phyloP scores from a whole-genome alignment of 1,140 invertebrate species.

The Chrysomallon squamiferum region DNA sequence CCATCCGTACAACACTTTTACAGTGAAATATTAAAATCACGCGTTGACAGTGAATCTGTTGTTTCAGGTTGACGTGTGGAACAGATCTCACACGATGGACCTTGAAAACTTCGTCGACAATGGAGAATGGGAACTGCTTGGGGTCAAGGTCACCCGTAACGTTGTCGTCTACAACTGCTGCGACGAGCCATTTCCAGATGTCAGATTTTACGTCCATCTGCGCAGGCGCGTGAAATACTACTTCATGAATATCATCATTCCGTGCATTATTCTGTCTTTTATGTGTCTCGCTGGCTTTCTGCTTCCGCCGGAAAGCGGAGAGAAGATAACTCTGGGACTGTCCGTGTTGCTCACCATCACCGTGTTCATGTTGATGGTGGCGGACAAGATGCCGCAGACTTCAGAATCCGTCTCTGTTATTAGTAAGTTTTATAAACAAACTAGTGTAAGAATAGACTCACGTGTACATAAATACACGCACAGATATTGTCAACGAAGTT shows the following conservation, averaged over 20 bases:
- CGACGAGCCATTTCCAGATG: conserved; percentile 61
- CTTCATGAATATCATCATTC: conserved; percentile 70
- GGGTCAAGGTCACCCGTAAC: conserved; percentile 64
- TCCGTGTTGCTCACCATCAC: conserved; percentile 69
- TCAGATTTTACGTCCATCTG: conserved; percentile 64
- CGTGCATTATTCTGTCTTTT: conserved; percentile 69
- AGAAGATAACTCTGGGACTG: conserved; percentile 71
- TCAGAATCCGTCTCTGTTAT: conserved; percentile 70
- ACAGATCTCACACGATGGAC: conserved; percentile 68
- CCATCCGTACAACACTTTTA: too few relatives aligned
- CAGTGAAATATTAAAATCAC: too few relatives aligned
- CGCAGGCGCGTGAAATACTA: conserved; percentile 61
- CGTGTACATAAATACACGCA: neutral
- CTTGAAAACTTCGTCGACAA: conserved; percentile 61
- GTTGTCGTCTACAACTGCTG: conserved; percentile 77
- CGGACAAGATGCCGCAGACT: conserved; percentile 70
- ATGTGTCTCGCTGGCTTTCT: conserved; percentile 69
- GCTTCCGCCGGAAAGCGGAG: conserved; percentile 70
- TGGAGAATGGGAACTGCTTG: conserved; percentile 52
- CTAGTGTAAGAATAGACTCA: too few relatives aligned
- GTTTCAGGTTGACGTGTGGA: conserved; percentile 77
- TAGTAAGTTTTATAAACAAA: conserved; percentile 63
- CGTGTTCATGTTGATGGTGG: conserved; percentile 70
- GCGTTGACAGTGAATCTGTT: too few relatives aligned
- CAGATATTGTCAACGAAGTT: neutral